phyloP scores from a whole-genome alignment of 2,797 vertebrate genomes.

The Xenopus petersii region DNA sequence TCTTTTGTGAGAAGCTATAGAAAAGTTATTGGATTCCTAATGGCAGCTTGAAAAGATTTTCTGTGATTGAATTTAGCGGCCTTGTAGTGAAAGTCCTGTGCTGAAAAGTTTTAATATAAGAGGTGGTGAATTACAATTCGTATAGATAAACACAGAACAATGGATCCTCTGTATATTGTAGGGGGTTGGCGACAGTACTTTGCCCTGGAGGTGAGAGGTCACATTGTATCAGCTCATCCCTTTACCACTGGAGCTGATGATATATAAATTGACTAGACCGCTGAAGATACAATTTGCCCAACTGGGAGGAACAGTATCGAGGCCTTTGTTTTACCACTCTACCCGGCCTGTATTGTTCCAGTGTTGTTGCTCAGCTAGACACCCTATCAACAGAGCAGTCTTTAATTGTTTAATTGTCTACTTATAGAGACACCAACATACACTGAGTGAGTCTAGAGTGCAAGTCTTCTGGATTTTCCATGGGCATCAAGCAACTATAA shows the following conservation, averaged over 20 bases:
- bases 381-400: background rate
- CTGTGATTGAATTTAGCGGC: slow-evolving; percentile 25
- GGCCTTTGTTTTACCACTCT: background rate
- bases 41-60: slow-evolving; percentile 12
- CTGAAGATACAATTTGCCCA: background rate
- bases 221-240: slow-evolving; percentile 17
- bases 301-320: slow-evolving; percentile 4
- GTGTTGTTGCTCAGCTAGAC: background rate
- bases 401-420: background rate
- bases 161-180: slow-evolving; percentile 15
- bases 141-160: slow-evolving; percentile 36
- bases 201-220: slow-evolving; percentile 23
- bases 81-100: slow-evolving; percentile 10
- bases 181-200: slow-evolving; percentile 13
- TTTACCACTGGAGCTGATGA: slow-evolving; percentile 3
- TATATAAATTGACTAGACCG: slow-evolving; percentile 8
- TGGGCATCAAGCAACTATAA: too few species aligned
- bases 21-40: slow-evolving; percentile 25
- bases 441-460: too few species aligned
- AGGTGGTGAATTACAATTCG: slow-evolving; percentile 20
- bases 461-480: too few species aligned
- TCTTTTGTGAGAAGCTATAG: slow-evolving; percentile 17
- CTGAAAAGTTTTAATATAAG: slow-evolving; percentile 23
- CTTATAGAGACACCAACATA: background rate
- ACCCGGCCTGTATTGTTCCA: background rate